Evolutionary conservation across 2,113 vertebrate species (phyloP).

Genomic region (Conger conger): DNA sequence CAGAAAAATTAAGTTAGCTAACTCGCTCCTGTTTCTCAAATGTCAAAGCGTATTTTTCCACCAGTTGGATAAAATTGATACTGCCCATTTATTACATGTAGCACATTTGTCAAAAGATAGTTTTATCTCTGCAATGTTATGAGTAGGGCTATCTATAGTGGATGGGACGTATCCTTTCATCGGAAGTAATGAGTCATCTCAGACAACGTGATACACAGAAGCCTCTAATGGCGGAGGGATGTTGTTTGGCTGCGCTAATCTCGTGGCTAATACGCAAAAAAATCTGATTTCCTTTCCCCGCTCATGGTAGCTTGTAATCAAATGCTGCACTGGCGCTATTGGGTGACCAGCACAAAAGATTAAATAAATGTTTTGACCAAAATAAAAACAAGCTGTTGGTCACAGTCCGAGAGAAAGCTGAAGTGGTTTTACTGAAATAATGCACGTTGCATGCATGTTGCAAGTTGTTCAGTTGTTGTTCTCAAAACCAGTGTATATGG

Average conservation of each 20-base stretch:
- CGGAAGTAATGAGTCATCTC: constrained; percentile 48
- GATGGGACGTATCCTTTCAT: constrained; percentile 17
- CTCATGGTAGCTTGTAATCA: constrained; percentile 43
- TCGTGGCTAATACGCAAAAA: constrained; percentile 30
- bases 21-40: constrained; percentile 28
- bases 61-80: not conserved
- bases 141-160: constrained; percentile 11
- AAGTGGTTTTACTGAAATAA: too few species aligned
- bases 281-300: constrained; percentile 53
- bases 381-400: not conserved
- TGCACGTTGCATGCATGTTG: not conserved
- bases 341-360: not conserved
- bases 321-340: constrained; percentile 40
- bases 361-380: not conserved
- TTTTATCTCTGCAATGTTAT: constrained; percentile 20
- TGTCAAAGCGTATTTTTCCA: constrained; percentile 23
- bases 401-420: too few species aligned
- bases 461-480: not conserved
- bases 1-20: constrained; percentile 18
- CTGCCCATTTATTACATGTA: constrained; percentile 21
- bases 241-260: not conserved
- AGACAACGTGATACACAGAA: constrained; percentile 32
- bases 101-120: constrained; percentile 22
- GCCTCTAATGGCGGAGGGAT: constrained; percentile 26
- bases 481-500: not conserved